Conservation (phyloP, 2,797 vertebrate genomes). For the Enteromius paludinosus region DNA sequence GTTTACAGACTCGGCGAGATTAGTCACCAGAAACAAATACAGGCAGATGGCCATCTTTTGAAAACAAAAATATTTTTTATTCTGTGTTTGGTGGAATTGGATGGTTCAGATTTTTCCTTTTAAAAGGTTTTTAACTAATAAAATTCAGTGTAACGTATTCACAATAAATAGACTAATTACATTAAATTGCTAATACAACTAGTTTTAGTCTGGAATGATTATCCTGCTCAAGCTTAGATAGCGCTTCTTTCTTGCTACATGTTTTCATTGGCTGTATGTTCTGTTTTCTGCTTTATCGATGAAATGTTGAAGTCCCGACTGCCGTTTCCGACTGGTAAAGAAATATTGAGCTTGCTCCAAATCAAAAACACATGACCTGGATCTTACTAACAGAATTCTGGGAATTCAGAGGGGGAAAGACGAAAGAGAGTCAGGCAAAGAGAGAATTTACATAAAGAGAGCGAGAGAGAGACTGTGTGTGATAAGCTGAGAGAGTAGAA, state of each 20-base stretch:
- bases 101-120: not conserved
- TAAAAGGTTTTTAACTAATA: not conserved
- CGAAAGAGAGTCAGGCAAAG: not conserved
- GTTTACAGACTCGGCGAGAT: not conserved
- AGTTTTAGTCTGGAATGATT: not conserved
- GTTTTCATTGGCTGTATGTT: slow-evolving; percentile 18
- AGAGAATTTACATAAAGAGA: not conserved
- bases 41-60: not conserved
- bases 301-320: slow-evolving; percentile 20
- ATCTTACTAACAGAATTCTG: slow-evolving; percentile 32
- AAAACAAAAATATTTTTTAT: not conserved
- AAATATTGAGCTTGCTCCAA: slow-evolving; percentile 47
- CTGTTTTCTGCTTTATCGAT: slow-evolving; percentile 27
- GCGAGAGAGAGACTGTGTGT: not conserved
- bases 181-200: not conserved
- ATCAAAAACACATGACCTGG: slow-evolving; percentile 55
- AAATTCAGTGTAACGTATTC: not conserved
- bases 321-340: slow-evolving; percentile 36
- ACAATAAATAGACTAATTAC: not conserved
- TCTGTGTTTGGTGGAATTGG: not conserved
- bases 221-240: slow-evolving; percentile 2
- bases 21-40: not conserved
- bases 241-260: not conserved
- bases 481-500: not conserved
- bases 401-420: slow-evolving; percentile 19